phyloP scores from a whole-genome alignment of 1,140 invertebrate genomes.

The Drosophila ficusphila region DNA sequence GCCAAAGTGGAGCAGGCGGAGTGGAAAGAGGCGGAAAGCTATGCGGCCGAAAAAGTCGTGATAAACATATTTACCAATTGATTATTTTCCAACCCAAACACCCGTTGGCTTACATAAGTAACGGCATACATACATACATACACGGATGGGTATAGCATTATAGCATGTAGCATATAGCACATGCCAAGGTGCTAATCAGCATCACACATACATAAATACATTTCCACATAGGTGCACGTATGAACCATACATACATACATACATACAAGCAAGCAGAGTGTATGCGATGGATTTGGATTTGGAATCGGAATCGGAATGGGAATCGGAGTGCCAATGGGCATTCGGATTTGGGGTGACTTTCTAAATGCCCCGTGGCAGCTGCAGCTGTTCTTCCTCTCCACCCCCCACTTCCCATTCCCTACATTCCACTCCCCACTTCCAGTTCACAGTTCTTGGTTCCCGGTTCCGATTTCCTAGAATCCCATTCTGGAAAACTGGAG shows the following conservation, averaged over 20 bases:
- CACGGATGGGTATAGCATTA: conserved; percentile 30
- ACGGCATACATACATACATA: no score
- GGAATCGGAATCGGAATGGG: conserved; percentile 31
- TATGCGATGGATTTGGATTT: conserved; percentile 38
- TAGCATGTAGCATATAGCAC: conserved; percentile 21
- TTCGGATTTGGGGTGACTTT: conserved; percentile 64
- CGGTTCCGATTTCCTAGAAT: conserved; percentile 33
- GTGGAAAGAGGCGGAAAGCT: conserved; percentile 46
- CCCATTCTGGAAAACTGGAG: conserved; percentile 23
- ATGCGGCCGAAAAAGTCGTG: conserved; percentile 67
- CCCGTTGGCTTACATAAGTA: conserved; percentile 34
- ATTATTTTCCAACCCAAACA: conserved; percentile 68
- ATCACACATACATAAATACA: conserved; percentile 50
- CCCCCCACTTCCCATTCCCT: conserved; percentile 9
- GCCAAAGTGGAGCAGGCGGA: conserved; percentile 64
- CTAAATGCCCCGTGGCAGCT: conserved; percentile 55
- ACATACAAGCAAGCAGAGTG: no score
- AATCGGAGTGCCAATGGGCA: neutral
- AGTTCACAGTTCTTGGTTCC: neutral
- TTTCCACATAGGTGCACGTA: conserved; percentile 42
- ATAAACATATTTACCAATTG: conserved; percentile 82
- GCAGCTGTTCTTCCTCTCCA: conserved; percentile 33
- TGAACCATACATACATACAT: neutral
- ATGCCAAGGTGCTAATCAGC: conserved; percentile 75
- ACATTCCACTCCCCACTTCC: conserved; percentile 1